These are phyloP conservation scores for Holacanthus passer DNA, from an alignment of 2,113 vertebrate genomes.

Conservation along the genomic window DNA sequence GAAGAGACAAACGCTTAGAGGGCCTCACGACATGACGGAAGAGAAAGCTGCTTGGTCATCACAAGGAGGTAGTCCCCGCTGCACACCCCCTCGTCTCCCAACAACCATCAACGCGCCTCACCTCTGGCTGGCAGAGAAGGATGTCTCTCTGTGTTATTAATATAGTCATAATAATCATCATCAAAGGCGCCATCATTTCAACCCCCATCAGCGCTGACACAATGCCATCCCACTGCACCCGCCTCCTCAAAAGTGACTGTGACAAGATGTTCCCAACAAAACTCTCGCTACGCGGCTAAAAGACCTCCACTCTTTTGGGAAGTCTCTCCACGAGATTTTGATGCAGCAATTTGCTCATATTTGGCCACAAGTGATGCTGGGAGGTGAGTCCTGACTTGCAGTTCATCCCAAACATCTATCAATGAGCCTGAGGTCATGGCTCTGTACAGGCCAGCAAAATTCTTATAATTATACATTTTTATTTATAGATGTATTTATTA, in stretches of 20 bases:
- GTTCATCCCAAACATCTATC: too few species aligned
- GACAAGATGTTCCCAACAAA: slow-evolving; percentile 7
- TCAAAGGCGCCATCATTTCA: slow-evolving; percentile 26
- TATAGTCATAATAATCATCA: slow-evolving; percentile 26
- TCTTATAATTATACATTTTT: too few species aligned
- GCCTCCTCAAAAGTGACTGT: slow-evolving; percentile 1
- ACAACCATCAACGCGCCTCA: slow-evolving; percentile 55
- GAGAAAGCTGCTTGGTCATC: slow-evolving; percentile 72
- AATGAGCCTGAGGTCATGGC: too few species aligned
- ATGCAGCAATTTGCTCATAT: too few species aligned
- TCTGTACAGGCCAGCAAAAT: too few species aligned
- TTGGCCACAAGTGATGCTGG: too few species aligned
- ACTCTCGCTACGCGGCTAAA: not conserved
- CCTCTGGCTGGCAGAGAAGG: slow-evolving; percentile 24
- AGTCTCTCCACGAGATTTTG: too few species aligned
- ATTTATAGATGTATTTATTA: too few species aligned
- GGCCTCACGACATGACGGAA: slow-evolving; percentile 37
- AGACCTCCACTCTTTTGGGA: not conserved
- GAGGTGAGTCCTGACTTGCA: too few species aligned
- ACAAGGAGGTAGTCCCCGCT: slow-evolving; percentile 28
- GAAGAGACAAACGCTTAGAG: slow-evolving; percentile 52
- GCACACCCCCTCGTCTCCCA: slow-evolving; percentile 39
- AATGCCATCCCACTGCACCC: slow-evolving; percentile 16
- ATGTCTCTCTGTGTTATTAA: slow-evolving; percentile 16
- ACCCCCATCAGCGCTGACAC: slow-evolving; percentile 40